These are phyloP conservation scores for Phalacrocorax aristotelis DNA, from an alignment of 2,113 vertebrate species.

Conservation along the genomic window DNA sequence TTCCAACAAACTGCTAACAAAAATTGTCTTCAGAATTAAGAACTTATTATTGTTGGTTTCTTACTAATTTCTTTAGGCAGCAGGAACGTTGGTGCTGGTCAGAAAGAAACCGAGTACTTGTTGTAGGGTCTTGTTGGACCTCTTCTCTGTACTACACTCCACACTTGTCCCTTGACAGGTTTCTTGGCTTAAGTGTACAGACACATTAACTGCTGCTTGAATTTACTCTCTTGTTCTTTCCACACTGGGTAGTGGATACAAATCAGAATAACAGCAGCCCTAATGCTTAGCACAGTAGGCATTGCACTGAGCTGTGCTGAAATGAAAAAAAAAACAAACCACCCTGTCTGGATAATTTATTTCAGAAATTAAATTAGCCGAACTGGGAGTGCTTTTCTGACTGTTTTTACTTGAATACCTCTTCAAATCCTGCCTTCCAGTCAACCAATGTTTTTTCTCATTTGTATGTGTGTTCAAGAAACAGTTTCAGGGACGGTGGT, in stretches of 20 bases:
- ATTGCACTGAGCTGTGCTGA: neutral
- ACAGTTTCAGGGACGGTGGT: neutral
- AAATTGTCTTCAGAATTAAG: neutral
- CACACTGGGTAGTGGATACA: neutral
- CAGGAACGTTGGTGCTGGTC: neutral
- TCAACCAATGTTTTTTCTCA: neutral
- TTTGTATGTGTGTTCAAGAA: neutral
- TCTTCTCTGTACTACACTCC: neutral
- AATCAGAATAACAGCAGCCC: neutral
- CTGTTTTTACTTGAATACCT: neutral
- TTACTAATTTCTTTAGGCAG: neutral
- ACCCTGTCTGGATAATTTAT: neutral
- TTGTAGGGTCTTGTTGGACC: neutral
- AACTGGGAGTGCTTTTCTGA: neutral
- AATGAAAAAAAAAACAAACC: neutral
- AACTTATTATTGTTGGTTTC: neutral
- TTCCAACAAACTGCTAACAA: neutral
- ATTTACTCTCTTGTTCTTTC: slow-evolving; percentile 1
- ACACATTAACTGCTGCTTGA: neutral
- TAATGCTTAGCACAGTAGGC: neutral
- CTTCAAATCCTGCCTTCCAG: neutral
- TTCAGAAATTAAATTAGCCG: neutral
- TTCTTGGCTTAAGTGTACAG: neutral
- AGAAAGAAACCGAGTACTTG: neutral
- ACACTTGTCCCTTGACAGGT: neutral